A percentile compares a stretch with the other conserved stretches of the same genome.
phyloP scores from a whole-genome alignment of 2,888 invertebrate species.

The Lasioglossum leucozonium region DNA sequence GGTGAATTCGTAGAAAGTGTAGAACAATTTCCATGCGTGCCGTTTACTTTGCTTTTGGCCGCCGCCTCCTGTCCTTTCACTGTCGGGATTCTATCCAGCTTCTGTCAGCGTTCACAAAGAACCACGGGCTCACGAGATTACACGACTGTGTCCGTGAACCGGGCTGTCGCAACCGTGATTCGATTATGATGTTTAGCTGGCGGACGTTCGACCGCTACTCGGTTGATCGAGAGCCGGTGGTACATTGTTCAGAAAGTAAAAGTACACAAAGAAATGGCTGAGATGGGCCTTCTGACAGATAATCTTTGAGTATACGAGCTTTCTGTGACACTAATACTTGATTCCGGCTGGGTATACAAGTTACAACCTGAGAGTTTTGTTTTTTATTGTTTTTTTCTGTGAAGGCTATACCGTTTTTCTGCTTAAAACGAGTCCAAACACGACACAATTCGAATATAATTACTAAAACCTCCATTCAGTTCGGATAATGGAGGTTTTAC shows the following conservation, averaged over 20 bases:
- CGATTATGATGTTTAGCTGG: background rate
- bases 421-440: background rate
- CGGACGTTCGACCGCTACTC: background rate
- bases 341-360: background rate
- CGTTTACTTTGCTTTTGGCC: background rate
- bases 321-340: background rate
- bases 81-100: slow-evolving; percentile 12
- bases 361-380: too few relatives aligned
- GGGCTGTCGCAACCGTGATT: background rate
- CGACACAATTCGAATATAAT: background rate
- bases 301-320: background rate
- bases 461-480: background rate
- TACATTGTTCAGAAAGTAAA: slow-evolving; percentile 1
- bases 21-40: slow-evolving; percentile 47
- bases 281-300: background rate
- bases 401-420: background rate
- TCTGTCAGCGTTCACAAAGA: background rate
- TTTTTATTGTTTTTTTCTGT: background rate
- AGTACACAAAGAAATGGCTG: background rate
- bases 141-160: background rate
- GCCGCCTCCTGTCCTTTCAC: slow-evolving; percentile 39
- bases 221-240: background rate
- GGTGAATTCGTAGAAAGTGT: slow-evolving; percentile 63
- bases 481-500: background rate
- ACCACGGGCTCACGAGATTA: background rate